A percentile compares a stretch with the other conserved stretches of the same genome.
Conservation (phyloP, 2,888 invertebrate genomes). For the Pomacea canaliculata region DNA sequence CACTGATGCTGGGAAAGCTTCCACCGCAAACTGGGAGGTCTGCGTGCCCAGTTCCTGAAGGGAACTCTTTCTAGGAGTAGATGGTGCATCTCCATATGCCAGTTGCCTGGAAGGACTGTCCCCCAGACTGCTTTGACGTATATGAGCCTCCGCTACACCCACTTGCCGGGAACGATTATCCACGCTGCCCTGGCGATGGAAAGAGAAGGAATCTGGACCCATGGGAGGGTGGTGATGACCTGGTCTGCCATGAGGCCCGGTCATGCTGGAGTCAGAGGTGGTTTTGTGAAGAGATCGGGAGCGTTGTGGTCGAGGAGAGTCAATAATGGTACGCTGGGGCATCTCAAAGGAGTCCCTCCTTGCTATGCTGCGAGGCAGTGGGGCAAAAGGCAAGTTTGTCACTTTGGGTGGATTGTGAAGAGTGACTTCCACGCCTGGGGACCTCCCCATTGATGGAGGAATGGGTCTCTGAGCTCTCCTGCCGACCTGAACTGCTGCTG, state of each 20-base stretch:
- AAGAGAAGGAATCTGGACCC: slow-evolving; percentile 26
- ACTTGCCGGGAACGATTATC: slow-evolving; percentile 25
- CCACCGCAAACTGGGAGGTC: slow-evolving; percentile 27
- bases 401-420: slow-evolving; percentile 52
- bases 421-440: slow-evolving; percentile 61
- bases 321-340: slow-evolving; percentile 42
- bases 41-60: slow-evolving; percentile 28
- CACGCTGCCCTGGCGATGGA: slow-evolving; percentile 30
- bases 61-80: slow-evolving; percentile 27
- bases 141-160: slow-evolving; percentile 36
- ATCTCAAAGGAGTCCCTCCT: slow-evolving; percentile 43
- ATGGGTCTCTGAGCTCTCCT: slow-evolving; percentile 44
- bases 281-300: slow-evolving; percentile 38
- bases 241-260: slow-evolving; percentile 37
- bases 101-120: slow-evolving; percentile 25
- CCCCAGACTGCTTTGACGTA: slow-evolving; percentile 19
- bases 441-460: slow-evolving; percentile 51
- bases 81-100: slow-evolving; percentile 26
- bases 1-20: slow-evolving; percentile 38
- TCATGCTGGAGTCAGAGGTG: slow-evolving; percentile 27
- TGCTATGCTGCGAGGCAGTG: slow-evolving; percentile 48
- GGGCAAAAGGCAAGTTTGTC: slow-evolving; percentile 51
- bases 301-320: slow-evolving; percentile 54
- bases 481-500: slow-evolving; percentile 55
- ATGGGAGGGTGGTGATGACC: slow-evolving; percentile 39